Conservation (phyloP, 2,113 vertebrate species). For the Scophthalmus maximus region DNA sequence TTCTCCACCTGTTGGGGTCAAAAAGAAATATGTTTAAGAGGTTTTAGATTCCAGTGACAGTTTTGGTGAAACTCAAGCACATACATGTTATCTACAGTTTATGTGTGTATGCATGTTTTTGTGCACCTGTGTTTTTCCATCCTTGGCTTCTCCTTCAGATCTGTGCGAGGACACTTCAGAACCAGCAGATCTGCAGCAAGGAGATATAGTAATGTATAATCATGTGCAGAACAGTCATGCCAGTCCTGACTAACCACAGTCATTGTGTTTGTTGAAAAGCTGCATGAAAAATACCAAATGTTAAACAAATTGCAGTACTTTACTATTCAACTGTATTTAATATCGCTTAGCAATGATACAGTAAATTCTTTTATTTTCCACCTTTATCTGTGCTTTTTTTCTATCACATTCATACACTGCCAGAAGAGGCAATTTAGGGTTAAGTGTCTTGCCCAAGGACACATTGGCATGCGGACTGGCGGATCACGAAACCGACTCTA, state of each 20-base stretch:
- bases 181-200: constrained; percentile 57
- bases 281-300: background rate
- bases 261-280: background rate
- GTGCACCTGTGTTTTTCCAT: constrained; percentile 53
- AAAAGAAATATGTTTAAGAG: constrained; percentile 11
- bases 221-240: background rate
- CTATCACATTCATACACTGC: no score
- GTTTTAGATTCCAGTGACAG: background rate
- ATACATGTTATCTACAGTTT: background rate
- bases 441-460: no score
- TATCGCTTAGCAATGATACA: no score
- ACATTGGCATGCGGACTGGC: no score
- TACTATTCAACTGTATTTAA: background rate
- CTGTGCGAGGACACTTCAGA: constrained; percentile 49
- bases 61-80: background rate
- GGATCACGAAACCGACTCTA: no score
- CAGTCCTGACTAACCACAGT: background rate
- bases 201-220: constrained; percentile 3
- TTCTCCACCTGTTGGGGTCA: constrained; percentile 80
- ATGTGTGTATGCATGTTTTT: background rate
- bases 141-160: constrained; percentile 19
- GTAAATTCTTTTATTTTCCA: background rate
- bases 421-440: no score
- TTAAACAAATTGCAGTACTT: background rate
- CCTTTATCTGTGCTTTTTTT: no score